These are phyloP conservation scores for Pseudomugil tenellus DNA, from an alignment of 2,797 vertebrate species.

Conservation along the genomic window DNA sequence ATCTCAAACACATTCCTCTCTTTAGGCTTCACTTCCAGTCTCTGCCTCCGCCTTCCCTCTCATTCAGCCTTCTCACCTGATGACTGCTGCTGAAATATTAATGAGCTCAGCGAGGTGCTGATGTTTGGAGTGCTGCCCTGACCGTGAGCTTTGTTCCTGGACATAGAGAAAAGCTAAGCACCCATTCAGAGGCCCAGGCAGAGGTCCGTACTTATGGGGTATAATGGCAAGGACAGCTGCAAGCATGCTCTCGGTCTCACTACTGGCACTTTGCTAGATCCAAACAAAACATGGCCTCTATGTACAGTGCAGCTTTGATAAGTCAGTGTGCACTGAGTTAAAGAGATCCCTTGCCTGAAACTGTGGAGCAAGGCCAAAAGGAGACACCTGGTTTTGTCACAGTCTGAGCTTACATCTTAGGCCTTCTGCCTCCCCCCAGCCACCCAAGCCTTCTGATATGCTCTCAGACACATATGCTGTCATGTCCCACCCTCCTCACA, in stretches of 20 bases:
- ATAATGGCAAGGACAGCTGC: slow-evolving; percentile 12
- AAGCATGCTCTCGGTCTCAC: slow-evolving; percentile 8
- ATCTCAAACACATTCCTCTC: slow-evolving; percentile 49
- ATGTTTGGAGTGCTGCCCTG: slow-evolving; percentile 67
- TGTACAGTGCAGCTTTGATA: slow-evolving; percentile 20
- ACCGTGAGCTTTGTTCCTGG: slow-evolving; percentile 61
- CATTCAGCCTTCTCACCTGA: slow-evolving; percentile 55
- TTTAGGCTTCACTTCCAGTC: slow-evolving; percentile 24
- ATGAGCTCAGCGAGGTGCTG: slow-evolving; percentile 67
- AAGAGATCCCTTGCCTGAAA: slow-evolving; percentile 47
- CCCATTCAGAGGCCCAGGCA: slow-evolving; percentile 42
- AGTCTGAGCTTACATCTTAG: slow-evolving; percentile 39
- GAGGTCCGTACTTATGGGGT: slow-evolving; percentile 29
- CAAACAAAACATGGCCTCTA: too few relatives aligned
- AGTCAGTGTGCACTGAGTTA: slow-evolving; percentile 43
- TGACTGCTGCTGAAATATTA: slow-evolving; percentile 67
- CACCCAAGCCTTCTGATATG: slow-evolving; percentile 22
- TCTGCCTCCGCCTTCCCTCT: slow-evolving; percentile 16
- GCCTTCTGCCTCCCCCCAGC: slow-evolving; percentile 30
- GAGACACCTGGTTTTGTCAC: slow-evolving; percentile 41
- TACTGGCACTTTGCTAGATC: slow-evolving; percentile 16
- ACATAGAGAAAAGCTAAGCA: slow-evolving; percentile 39
- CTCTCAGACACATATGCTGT: slow-evolving; percentile 17
- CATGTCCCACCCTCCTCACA: slow-evolving; percentile 34
- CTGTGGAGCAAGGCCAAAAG: slow-evolving; percentile 39